phyloP scores from a whole-genome alignment of 2,797 vertebrate genomes.

The Macroramphosus scolopax region DNA sequence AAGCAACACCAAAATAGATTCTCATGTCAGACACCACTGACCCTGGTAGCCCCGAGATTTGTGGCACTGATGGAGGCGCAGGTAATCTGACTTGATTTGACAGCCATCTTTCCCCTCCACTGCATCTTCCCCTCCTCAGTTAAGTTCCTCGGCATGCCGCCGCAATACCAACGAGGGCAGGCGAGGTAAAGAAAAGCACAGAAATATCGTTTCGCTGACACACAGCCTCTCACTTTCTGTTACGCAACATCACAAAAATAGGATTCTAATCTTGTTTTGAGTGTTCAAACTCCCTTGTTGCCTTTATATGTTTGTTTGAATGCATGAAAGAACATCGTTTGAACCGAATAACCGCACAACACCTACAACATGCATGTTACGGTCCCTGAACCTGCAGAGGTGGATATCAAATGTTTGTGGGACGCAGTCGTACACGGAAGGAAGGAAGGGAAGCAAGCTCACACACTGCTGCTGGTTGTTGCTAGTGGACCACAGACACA shows the following conservation, averaged over 20 bases:
- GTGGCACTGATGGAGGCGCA: too few species aligned
- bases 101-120: neutral
- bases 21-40: too few species aligned
- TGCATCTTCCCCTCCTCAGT: conserved; percentile 8
- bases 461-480: too few species aligned
- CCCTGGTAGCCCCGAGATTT: too few species aligned
- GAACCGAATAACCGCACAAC: conserved; percentile 5
- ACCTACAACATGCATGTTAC: conserved; percentile 4
- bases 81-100: neutral
- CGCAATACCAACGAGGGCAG: too few species aligned
- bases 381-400: conserved; percentile 1
- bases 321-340: neutral
- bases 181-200: conserved; percentile 1
- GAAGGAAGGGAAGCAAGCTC: too few species aligned
- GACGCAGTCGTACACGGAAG: neutral
- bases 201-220: conserved; percentile 13
- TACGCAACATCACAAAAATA: conserved; percentile 7
- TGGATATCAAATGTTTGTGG: neutral
- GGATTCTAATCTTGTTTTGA: neutral
- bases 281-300: conserved; percentile 2
- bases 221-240: conserved; percentile 10
- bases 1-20: too few species aligned
- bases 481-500: too few species aligned
- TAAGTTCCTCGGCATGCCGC: too few species aligned
- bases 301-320: conserved; percentile 3